phyloP scores from a whole-genome alignment of 2,888 invertebrate genomes.

The Eupithecia dodoneata region DNA sequence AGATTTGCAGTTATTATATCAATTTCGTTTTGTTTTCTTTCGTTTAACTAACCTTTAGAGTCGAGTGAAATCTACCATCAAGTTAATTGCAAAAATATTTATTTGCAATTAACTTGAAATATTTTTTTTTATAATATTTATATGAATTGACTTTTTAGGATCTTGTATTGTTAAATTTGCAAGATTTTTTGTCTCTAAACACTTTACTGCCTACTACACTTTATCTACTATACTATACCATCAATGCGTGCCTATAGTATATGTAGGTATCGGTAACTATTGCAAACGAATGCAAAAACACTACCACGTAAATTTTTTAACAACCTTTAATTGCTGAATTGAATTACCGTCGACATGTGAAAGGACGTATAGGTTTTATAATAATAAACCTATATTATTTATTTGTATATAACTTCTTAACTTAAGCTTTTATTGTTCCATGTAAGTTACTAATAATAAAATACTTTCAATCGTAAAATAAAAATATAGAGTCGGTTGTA shows the following conservation, averaged over 20 bases:
- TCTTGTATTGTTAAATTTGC: background rate
- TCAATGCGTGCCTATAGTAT: background rate
- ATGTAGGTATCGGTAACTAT: background rate
- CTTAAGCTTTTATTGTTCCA: background rate
- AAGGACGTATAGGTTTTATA: too few relatives aligned
- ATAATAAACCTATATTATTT: too few relatives aligned
- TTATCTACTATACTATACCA: too few relatives aligned
- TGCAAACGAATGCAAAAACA: background rate
- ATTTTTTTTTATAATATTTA: too few relatives aligned
- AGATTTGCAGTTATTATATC: background rate
- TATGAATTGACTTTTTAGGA: background rate
- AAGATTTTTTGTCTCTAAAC: background rate
- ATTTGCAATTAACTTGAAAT: too few relatives aligned
- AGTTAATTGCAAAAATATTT: background rate
- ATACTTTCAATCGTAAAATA: background rate
- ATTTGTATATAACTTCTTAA: background rate
- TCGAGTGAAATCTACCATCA: background rate
- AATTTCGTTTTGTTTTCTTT: constrained; percentile 1
- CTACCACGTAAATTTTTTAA: background rate
- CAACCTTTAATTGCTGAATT: background rate
- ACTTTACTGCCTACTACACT: background rate
- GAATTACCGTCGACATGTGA: background rate
- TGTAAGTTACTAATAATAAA: background rate
- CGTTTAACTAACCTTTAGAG: background rate
- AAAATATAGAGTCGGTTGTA: background rate